Conservation (phyloP, 2,113 vertebrate species). For the Otocyon megalotis region DNA sequence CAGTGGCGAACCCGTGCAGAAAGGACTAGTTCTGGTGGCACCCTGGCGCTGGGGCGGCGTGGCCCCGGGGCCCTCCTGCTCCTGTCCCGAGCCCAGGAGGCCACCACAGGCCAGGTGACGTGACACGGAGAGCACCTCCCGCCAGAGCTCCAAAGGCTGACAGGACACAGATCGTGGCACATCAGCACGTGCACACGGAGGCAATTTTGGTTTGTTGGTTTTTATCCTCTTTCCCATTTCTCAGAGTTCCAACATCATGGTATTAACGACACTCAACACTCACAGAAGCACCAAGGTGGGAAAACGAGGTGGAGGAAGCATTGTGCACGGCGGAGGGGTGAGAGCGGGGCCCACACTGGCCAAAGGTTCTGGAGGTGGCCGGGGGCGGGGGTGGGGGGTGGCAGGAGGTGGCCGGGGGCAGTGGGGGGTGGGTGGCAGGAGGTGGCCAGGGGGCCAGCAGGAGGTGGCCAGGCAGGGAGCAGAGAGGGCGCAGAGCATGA, state of each 20-base stretch:
- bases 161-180: background rate
- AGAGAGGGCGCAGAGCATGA: background rate
- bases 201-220: accelerated
- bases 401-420: too few species aligned
- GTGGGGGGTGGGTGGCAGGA: too few species aligned
- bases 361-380: background rate
- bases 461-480: background rate
- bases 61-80: background rate
- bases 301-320: accelerated
- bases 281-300: accelerated
- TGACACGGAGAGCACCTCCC: accelerated
- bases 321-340: accelerated
- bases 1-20: background rate
- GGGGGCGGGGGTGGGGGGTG: background rate
- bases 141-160: too few species aligned
- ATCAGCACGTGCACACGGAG: accelerated
- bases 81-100: accelerated
- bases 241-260: background rate
- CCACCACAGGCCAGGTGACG: accelerated
- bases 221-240: background rate
- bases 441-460: too few species aligned
- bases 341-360: accelerated
- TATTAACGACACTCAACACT: accelerated
- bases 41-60: accelerated
- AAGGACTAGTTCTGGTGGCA: background rate